phyloP scores from a whole-genome alignment of 35 echinoderm and acorn worm species.

The Holothuria glaberrima region DNA sequence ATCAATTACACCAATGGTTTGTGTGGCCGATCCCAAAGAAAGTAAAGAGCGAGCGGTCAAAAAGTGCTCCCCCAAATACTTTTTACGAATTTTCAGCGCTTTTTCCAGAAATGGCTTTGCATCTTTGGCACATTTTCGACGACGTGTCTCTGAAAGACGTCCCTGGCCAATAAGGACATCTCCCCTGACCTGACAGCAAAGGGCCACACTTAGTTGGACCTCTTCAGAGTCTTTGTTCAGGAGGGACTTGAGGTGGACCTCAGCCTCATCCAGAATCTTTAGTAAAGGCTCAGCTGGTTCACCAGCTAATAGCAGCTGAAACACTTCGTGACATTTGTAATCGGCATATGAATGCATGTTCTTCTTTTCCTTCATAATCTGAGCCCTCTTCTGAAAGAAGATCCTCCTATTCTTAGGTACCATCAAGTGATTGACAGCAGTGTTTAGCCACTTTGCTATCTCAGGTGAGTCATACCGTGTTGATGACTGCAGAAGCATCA shows the following conservation, averaged over 20 bases:
- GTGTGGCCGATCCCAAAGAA: too few relatives aligned
- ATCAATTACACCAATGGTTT: too few relatives aligned
- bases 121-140: too few relatives aligned
- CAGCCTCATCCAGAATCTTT: constrained; percentile 70
- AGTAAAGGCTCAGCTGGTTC: constrained; percentile 67
- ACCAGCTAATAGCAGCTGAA: constrained; percentile 68
- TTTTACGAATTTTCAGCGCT: too few relatives aligned
- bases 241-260: constrained; percentile 44
- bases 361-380: constrained; percentile 51
- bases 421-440: constrained; percentile 72
- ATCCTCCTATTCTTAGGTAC: constrained; percentile 53
- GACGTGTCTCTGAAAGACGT: constrained; percentile 8
- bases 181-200: constrained; percentile 69
- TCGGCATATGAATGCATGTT: constrained; percentile 69
- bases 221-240: constrained; percentile 9
- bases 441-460: constrained; percentile 64
- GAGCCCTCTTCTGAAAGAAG: constrained; percentile 65
- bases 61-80: too few relatives aligned
- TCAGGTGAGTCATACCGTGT: constrained; percentile 65
- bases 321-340: constrained; percentile 60
- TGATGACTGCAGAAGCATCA: constrained; percentile 62
- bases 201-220: constrained; percentile 71
- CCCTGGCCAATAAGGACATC: constrained; percentile 53
- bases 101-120: too few relatives aligned
- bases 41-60: too few relatives aligned